Conservation (phyloP, 2,888 invertebrate genomes). For the Bursaphelenchus okinawaensis region DNA sequence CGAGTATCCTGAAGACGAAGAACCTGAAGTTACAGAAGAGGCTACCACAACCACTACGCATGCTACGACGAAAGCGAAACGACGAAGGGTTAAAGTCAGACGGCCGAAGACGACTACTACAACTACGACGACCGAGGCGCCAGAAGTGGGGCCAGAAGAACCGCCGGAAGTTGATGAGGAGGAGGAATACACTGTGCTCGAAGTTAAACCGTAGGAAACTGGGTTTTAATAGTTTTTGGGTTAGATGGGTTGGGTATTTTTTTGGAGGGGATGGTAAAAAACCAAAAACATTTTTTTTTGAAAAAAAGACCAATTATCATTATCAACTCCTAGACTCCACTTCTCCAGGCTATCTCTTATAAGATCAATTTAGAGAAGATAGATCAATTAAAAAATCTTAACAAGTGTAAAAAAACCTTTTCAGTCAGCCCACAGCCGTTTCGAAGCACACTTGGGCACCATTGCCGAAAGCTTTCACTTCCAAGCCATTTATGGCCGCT, state of each 20-base stretch:
- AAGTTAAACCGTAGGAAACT: background rate
- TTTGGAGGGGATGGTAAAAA: too few species aligned
- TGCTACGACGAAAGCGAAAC: constrained; percentile 3
- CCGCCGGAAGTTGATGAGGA: background rate
- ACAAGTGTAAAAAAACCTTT: too few species aligned
- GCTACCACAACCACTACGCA: constrained; percentile 15
- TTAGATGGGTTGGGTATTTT: too few species aligned
- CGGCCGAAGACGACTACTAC: background rate
- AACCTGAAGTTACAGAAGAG: constrained; percentile 4
- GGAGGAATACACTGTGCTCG: background rate
- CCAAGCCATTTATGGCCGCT: background rate
- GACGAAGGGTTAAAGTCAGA: background rate
- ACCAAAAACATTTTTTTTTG: too few species aligned
- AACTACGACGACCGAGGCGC: background rate
- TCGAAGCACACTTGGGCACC: constrained; percentile 46
- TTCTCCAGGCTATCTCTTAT: too few species aligned
- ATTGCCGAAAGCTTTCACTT: constrained; percentile 30
- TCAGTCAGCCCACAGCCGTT: constrained; percentile 4
- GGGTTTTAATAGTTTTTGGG: too few species aligned
- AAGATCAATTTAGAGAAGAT: too few species aligned
- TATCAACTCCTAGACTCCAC: too few species aligned
- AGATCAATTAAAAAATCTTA: too few species aligned
- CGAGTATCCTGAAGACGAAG: constrained; percentile 12
- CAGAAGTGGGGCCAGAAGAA: constrained; percentile 5
- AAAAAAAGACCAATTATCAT: too few species aligned